Conservation (phyloP, 2,113 vertebrate species). For the Cyrtonyx montezumae region DNA sequence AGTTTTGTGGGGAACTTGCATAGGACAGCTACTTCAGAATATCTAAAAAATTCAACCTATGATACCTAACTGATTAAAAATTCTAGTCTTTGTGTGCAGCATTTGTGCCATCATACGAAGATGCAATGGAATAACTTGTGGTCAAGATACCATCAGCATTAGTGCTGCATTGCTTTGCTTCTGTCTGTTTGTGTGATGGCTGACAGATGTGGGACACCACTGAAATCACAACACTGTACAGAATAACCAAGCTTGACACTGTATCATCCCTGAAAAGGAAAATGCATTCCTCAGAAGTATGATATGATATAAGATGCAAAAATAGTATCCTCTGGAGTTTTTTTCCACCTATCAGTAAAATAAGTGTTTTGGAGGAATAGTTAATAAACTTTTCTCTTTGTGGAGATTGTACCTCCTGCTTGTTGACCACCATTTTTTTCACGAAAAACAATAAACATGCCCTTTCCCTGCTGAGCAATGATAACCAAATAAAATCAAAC, state of each 20-base stretch:
- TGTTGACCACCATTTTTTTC: neutral
- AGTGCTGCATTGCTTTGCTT: neutral
- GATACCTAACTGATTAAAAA: neutral
- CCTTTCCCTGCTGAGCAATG: neutral
- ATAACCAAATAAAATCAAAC: neutral
- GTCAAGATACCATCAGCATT: neutral
- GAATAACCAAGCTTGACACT: neutral
- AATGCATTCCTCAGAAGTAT: neutral
- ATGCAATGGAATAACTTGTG: neutral
- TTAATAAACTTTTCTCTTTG: neutral
- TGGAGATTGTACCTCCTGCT: neutral
- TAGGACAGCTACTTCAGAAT: neutral
- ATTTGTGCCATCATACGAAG: neutral
- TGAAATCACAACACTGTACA: neutral
- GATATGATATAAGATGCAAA: neutral
- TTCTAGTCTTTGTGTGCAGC: neutral
- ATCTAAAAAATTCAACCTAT: neutral
- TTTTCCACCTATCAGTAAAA: conserved; percentile 17
- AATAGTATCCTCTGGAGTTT: neutral
- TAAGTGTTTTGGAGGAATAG: neutral
- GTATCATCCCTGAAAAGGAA: neutral
- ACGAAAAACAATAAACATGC: neutral
- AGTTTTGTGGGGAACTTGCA: neutral
- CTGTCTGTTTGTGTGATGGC: neutral
- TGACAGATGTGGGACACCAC: neutral